Base-by-base conservation (phyloP, 2,888 invertebrate species). In the Sinelater perroti region DNA sequence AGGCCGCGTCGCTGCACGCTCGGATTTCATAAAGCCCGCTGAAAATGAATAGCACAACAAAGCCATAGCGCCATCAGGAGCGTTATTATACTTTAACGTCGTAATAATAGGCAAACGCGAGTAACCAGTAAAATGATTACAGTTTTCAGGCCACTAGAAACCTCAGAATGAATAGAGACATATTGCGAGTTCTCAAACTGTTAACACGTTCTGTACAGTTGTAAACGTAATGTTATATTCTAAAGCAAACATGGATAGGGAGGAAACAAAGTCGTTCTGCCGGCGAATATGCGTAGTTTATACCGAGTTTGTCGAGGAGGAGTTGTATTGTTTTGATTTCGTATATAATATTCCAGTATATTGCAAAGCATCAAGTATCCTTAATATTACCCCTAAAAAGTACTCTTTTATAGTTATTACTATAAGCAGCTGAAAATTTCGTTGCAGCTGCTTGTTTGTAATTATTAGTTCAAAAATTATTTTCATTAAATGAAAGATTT, bases 191-290 rank as follows among this genome's bases (percentile, higher is more conserved):
- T 49, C 35, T 49, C 35, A 35, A 49, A 49, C 47, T 49, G 47
- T 49, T 49, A 49, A 36, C 47, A 49, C 47, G 47, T 49, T 46
- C 47, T 49, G 18, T 17, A 35, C 35, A 35, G 47, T 51, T 51
- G 51, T 51, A 40, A 51, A 51, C 33, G 20, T 28, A 51, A 51
- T 51, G 31, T 51, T 28, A 31, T 42, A 26, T 51, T 40, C 42
- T 30, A 42, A 30, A 40, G 20, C 51, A 40, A 51, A 51, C 51
- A 40, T 35, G 50, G 36, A 50, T 40, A 28, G 51, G 51, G 51
- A 28, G 51, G 42, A 51, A 51, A 40, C 51, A 42, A 42, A 40
- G 42, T 31, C 51, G 31, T 31, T 51, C 14, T 31, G 42, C 36
- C 42, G 16, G 31, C 31, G 26, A 24, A 46, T 46, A 31, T 20